These are phyloP conservation scores for Drosophila pandora DNA, from an alignment of 1,140 invertebrate species.

Conservation along the genomic window DNA sequence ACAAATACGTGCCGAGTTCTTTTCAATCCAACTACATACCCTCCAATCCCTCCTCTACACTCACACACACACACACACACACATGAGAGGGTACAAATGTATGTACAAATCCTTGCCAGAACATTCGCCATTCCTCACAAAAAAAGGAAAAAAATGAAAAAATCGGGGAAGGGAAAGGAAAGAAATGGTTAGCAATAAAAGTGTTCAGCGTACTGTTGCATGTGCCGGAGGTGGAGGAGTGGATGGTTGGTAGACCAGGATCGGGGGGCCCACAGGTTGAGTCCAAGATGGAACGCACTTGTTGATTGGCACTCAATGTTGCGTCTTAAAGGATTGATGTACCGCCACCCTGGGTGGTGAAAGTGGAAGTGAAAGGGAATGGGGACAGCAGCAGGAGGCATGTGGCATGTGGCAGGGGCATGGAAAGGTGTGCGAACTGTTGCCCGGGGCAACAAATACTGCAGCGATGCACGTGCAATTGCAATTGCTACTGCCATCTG, in stretches of 20 bases:
- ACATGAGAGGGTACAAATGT: constrained; percentile 41
- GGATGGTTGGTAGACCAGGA: neutral
- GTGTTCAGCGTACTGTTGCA: constrained; percentile 76
- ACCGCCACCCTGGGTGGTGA: constrained; percentile 35
- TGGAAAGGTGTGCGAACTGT: constrained; percentile 8
- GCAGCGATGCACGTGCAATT: constrained; percentile 58
- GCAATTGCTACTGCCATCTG: constrained; percentile 1
- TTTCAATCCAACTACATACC: constrained; percentile 59
- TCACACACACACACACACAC: neutral
- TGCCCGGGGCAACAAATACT: constrained; percentile 60
- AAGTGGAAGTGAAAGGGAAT: neutral
- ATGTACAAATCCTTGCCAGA: constrained; percentile 68
- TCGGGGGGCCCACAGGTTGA: constrained; percentile 14
- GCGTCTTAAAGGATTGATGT: constrained; percentile 81
- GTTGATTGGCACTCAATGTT: constrained; percentile 81
- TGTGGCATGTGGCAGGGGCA: constrained; percentile 1
- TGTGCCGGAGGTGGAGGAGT: constrained; percentile 14
- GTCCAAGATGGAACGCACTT: constrained; percentile 77
- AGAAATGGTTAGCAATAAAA: constrained; percentile 81
- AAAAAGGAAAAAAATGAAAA: constrained; percentile 30
- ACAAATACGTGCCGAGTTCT: constrained; percentile 81
- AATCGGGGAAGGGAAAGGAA: constrained; percentile 15
- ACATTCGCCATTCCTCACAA: constrained; percentile 49
- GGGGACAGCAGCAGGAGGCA: neutral
- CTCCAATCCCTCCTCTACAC: neutral